phyloP scores from a whole-genome alignment of 2,888 invertebrate species.

The Calliphora vomitoria region DNA sequence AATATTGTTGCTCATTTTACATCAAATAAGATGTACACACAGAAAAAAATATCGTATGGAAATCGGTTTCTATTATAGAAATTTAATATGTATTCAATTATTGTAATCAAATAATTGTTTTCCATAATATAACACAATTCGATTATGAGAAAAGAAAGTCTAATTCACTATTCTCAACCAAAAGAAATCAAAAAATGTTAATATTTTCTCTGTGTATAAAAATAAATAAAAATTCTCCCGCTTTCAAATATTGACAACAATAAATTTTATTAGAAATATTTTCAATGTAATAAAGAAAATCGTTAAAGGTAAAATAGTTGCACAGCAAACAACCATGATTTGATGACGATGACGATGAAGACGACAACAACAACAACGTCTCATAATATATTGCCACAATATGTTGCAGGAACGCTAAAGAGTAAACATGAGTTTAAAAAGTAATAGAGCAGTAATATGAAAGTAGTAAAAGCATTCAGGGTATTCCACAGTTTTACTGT shows the following conservation, averaged over 20 bases:
- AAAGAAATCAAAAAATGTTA: too few species aligned
- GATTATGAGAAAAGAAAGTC: too few species aligned
- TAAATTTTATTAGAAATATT: conserved; percentile 53
- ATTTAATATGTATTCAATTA: too few species aligned
- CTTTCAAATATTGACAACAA: conserved; percentile 26
- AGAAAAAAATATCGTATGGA: too few species aligned
- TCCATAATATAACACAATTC: too few species aligned
- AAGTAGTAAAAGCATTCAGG: background rate
- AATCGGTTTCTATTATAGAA: too few species aligned
- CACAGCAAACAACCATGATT: conserved; percentile 3
- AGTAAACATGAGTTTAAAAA: background rate
- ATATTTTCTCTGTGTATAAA: background rate
- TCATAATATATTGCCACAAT: background rate
- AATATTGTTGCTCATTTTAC: background rate
- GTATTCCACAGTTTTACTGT: too few species aligned
- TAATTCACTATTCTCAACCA: too few species aligned
- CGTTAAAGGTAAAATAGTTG: conserved; percentile 11
- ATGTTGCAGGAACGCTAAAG: background rate
- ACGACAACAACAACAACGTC: conserved; percentile 6
- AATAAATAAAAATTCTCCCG: background rate
- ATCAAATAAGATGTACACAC: background rate
- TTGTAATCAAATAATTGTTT: too few species aligned
- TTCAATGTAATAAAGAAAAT: conserved; percentile 17
- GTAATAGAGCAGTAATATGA: background rate
- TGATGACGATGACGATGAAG: background rate